Conservation (phyloP, 2,888 invertebrate genomes). For the Andrena camellia region DNA sequence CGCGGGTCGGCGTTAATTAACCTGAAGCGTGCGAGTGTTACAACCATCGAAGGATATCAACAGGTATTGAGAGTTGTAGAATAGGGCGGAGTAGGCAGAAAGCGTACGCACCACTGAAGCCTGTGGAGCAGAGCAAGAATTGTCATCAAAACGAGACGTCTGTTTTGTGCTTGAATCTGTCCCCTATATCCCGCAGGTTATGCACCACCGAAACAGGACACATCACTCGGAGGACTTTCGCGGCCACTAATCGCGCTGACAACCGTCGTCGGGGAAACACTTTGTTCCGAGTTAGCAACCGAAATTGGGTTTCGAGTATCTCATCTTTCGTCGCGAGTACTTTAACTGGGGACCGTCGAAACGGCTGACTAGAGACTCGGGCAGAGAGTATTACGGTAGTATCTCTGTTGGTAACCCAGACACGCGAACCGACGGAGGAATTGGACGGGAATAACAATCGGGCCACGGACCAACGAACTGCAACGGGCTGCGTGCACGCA, state of each 20-base stretch:
- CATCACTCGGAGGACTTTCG: constrained; percentile 24
- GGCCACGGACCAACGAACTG: not conserved
- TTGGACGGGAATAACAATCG: not conserved
- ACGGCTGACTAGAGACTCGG: not conserved
- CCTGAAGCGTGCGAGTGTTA: not conserved
- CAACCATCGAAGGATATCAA: not conserved
- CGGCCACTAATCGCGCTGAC: constrained; percentile 1
- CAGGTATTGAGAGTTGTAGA: not conserved
- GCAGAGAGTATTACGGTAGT: too few relatives aligned
- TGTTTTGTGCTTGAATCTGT: constrained; percentile 4
- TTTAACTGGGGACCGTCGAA: not conserved
- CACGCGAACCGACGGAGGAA: not conserved
- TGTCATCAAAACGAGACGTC: constrained; percentile 39
- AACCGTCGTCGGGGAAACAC: not conserved
- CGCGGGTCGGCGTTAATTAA: not conserved
- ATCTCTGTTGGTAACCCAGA: not conserved
- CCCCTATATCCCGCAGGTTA: not conserved
- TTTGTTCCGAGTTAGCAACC: not conserved
- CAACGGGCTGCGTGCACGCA: not conserved
- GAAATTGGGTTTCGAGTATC: not conserved
- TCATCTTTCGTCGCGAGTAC: not conserved
- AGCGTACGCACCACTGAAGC: constrained; percentile 30
- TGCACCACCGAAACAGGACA: not conserved
- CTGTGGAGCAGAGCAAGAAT: not conserved
- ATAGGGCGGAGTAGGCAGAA: not conserved